Evolutionary conservation across 2,113 vertebrate genomes (phyloP).

Genomic region (Raja brachyura): DNA sequence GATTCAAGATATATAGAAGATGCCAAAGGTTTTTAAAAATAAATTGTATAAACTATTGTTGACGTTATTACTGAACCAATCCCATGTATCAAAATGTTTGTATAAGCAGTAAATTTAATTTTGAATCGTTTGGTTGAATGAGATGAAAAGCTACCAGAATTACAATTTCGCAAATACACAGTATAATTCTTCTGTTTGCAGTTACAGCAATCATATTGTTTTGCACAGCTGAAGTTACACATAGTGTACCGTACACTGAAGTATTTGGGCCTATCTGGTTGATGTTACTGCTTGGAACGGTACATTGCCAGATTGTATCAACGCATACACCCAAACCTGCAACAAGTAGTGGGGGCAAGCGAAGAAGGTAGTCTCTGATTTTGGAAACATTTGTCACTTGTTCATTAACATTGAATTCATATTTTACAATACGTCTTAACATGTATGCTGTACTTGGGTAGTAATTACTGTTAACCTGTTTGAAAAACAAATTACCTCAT

Average conservation of each 20-base stretch:
- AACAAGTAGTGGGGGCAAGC: constrained; percentile 72
- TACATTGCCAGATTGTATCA: constrained; percentile 98
- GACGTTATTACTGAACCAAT: neutral
- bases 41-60: neutral
- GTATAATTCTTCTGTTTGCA: constrained; percentile 52
- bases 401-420: neutral
- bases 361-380: constrained; percentile 69
- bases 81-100: neutral
- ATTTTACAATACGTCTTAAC: neutral
- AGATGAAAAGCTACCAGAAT: neutral
- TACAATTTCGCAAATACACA: neutral
- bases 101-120: neutral
- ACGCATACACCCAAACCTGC: constrained; percentile 84
- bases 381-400: neutral
- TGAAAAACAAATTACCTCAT: neutral
- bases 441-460: neutral
- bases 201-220: constrained; percentile 80
- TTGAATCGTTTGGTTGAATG: neutral
- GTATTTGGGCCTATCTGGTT: constrained; percentile 86
- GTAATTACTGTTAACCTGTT: neutral
- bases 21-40: neutral
- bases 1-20: neutral
- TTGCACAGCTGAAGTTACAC: constrained; percentile 65
- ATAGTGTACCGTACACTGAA: constrained; percentile 85
- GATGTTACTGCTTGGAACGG: constrained; percentile 92